Evolutionary conservation across 2,113 vertebrate genomes (phyloP), one percentile per base, ranked within the genome.

Genomic region (Ptyas mucosa): DNA sequence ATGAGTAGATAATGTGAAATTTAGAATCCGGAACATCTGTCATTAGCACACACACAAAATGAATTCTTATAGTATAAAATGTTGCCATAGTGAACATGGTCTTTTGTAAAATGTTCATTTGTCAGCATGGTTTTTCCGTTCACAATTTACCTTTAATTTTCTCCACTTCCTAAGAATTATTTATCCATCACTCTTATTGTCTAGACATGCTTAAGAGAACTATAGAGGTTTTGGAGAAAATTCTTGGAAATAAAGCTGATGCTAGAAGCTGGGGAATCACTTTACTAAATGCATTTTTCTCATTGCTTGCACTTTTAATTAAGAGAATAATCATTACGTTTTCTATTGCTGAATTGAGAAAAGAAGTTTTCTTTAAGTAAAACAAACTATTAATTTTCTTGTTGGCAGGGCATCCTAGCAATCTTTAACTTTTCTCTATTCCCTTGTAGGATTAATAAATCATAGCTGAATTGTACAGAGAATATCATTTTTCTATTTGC

Each of bases 311-410:
- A 3, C 34, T 23, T 81, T 81, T 81, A 21, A 81, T 81, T 53
- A 54, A 53, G 52, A 88, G 9, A 88, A 55, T 88, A 54, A 81
- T 81, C 75, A 81, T 81, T 20, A 81, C 4, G 34, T 43, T 81
- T 81, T 81, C 75, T 81, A 21, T 81, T 20, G 8, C 29, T 34
- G 8, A 88, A 34, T 88, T 92, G 43, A 95, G 55, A 51, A 94
- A 94, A 85, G 1, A 0, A 0, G 21, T 89, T 87, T 75, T 91
- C 52, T 94, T 95, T 92, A 55, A 20, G 85, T 49, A 95, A 96
- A 95, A 95, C 94, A 34, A 55, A 91, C 92, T 93, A 51, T 94
- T 92, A 92, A 54, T 93, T 95, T 90, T 29, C 88, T 93, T 94
- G 43, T n/a, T 52, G 92, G 91, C 87, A 95, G 11, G 0, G 0